Evolutionary conservation across 2,113 vertebrate genomes (phyloP), one percentile per base, ranked within the genome.

Genomic region (Ramphastos sulfuratus): DNA sequence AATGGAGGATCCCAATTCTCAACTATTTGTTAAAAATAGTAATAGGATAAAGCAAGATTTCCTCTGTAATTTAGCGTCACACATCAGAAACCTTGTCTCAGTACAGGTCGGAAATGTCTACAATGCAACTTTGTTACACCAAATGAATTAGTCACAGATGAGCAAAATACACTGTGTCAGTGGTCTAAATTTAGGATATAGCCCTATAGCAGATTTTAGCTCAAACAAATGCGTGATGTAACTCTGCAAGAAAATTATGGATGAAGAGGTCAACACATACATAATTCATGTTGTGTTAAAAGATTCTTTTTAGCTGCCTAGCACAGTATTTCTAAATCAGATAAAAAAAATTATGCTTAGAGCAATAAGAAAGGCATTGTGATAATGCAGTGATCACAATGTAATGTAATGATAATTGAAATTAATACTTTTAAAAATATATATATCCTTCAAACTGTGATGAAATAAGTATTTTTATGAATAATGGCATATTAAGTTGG

Each of bases 131-230:
- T 89, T 69, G 31, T 72, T 84, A 81, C 0, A 0, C 77, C 85
- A 91, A 77, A 94, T 42, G 15, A 91, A 94, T 80, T 77, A 74
- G 61, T 85, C 71, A 82, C 48, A 87, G 50, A 17, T 2, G 3
- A 69, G 61, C 78, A 83, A 81, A 92, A 87, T 60, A 71, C 5
- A 65, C 24, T 77, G 18, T 58, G 65, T 20, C 76, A 85, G n/a
- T 35, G 37, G 13, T 48, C 85, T 94, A 93, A 87, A 94, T 69
- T 83, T 91, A 91, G 65, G 71, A 71, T 83, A 77, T 60, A 71
- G 60, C 78, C 82, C 83, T 63, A n/a, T 83, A 87, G 89, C 69
- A 78, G 61, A 81, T 76, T 81, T 81, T 69, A 64, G 65, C n/a
- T 85, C 48, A 80, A 96, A 91, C 13, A 60, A 91, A 78, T 4